Conservation (phyloP, 53 echinoderm and acorn worm species). For the Antedon mediterranea region DNA sequence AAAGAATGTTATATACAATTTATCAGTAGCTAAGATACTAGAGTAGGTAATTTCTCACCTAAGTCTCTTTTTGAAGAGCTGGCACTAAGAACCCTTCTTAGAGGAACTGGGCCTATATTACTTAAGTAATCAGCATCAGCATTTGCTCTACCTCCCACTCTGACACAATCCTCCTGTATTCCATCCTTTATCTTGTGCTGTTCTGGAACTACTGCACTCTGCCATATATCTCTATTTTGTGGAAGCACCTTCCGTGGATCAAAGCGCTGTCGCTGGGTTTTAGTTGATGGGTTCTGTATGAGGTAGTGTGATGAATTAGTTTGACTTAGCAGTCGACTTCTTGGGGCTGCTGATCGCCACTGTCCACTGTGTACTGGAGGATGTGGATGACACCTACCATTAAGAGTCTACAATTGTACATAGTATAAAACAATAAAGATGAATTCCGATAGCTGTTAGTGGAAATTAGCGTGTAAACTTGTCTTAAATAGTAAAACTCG, state of each 20-base stretch:
- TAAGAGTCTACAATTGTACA: not conserved
- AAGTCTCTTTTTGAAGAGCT: constrained; percentile 10
- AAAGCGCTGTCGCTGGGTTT: constrained; percentile 36
- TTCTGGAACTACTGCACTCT: constrained; percentile 38
- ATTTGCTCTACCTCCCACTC: constrained; percentile 20
- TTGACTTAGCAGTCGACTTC: constrained; percentile 24
- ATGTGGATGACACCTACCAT: constrained; percentile 15
- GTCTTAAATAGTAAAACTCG: no score
- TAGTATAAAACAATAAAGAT: not conserved
- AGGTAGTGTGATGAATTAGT: constrained; percentile 5
- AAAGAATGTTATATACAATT: not conserved
- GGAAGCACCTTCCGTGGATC: constrained; percentile 35
- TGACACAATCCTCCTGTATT: constrained; percentile 26
- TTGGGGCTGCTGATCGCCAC: constrained; percentile 32
- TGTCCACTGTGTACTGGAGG: constrained; percentile 28
- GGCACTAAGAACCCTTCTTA: constrained; percentile 61
- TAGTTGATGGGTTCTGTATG: not conserved
- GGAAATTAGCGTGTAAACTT: no score
- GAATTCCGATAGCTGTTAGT: no score
- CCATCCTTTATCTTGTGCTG: constrained; percentile 51
- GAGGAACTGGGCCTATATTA: constrained; percentile 9
- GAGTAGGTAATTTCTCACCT: not conserved
- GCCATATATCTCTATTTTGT: constrained; percentile 14
- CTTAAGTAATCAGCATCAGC: constrained; percentile 26
- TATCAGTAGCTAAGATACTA: no score